These are phyloP conservation scores for Ophiodon elongatus DNA, from an alignment of 2,113 vertebrate species.

Conservation along the genomic window DNA sequence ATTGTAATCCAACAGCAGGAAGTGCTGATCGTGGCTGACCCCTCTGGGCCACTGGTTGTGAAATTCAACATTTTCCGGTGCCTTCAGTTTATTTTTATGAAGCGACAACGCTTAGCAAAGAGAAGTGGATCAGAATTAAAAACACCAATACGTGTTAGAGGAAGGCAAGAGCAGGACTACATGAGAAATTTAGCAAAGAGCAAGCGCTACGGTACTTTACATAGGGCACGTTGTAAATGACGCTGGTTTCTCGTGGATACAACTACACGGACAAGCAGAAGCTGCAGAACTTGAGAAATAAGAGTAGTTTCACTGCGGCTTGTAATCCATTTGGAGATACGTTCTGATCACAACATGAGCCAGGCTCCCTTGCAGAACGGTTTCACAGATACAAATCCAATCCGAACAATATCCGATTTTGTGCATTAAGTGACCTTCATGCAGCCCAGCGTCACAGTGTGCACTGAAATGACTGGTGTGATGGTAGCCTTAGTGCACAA, in stretches of 20 bases:
- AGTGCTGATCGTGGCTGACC: background rate
- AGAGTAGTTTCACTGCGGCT: slow-evolving; percentile 3
- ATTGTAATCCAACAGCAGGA: slow-evolving; percentile 18
- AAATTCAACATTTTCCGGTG: slow-evolving; percentile 14
- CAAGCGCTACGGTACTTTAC: background rate
- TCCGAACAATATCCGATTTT: slow-evolving; percentile 6
- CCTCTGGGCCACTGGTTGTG: background rate
- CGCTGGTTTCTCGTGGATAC: background rate
- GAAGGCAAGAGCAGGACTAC: background rate
- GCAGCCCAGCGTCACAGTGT: slow-evolving; percentile 16
- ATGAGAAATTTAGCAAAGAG: background rate
- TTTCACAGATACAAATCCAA: slow-evolving; percentile 27
- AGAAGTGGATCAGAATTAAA: background rate
- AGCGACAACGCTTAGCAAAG: background rate
- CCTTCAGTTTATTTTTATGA: background rate
- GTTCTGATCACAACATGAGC: slow-evolving; percentile 12
- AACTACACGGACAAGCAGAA: background rate
- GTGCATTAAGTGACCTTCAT: slow-evolving; percentile 27
- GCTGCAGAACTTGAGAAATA: background rate
- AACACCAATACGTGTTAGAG: background rate
- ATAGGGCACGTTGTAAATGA: background rate
- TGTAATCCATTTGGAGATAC: slow-evolving; percentile 15
- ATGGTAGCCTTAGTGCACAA: slow-evolving; percentile 10
- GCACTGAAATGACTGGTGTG: background rate
- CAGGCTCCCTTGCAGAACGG: background rate